Evolutionary conservation across 1,140 invertebrate species (phyloP).

Genomic region (Ceratina australensis): DNA sequence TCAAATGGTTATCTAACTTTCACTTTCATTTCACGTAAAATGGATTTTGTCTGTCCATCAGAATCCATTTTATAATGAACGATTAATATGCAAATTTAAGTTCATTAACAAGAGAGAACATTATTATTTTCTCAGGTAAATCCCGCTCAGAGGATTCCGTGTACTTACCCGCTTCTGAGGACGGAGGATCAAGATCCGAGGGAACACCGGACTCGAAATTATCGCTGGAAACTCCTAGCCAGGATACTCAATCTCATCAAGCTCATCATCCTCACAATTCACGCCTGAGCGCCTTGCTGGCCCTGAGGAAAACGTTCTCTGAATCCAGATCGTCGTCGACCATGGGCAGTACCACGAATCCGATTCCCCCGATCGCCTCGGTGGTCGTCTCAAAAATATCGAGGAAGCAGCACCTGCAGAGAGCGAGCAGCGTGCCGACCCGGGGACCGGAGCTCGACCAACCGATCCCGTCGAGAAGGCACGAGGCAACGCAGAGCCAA

Average conservation of each 20-base stretch:
- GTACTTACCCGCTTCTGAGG: slow-evolving; percentile 80
- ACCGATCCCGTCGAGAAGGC: slow-evolving; percentile 69
- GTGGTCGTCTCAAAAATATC: slow-evolving; percentile 60
- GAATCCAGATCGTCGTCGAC: slow-evolving; percentile 85
- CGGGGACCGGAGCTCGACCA: slow-evolving; percentile 77
- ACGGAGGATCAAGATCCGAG: slow-evolving; percentile 74
- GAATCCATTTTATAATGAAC: no score
- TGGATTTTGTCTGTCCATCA: no score
- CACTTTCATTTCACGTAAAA: no score
- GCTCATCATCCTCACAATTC: slow-evolving; percentile 57
- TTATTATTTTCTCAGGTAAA: slow-evolving; percentile 63
- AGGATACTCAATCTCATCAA: slow-evolving; percentile 58
- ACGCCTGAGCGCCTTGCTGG: slow-evolving; percentile 81
- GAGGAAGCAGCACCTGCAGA: slow-evolving; percentile 78
- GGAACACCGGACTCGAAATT: slow-evolving; percentile 76
- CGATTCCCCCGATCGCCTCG: slow-evolving; percentile 60
- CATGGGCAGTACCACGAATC: slow-evolving; percentile 74
- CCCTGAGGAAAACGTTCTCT: slow-evolving; percentile 88
- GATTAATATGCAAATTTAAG: background rate
- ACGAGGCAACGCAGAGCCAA: slow-evolving; percentile 80
- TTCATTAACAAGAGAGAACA: background rate
- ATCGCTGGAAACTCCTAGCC: slow-evolving; percentile 70
- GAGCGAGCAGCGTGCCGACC: slow-evolving; percentile 83
- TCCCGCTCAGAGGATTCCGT: slow-evolving; percentile 89
- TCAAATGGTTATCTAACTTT: no score